Evolutionary conservation across 2,797 vertebrate species (phyloP).

Genomic region (Microchirus variegatus): DNA sequence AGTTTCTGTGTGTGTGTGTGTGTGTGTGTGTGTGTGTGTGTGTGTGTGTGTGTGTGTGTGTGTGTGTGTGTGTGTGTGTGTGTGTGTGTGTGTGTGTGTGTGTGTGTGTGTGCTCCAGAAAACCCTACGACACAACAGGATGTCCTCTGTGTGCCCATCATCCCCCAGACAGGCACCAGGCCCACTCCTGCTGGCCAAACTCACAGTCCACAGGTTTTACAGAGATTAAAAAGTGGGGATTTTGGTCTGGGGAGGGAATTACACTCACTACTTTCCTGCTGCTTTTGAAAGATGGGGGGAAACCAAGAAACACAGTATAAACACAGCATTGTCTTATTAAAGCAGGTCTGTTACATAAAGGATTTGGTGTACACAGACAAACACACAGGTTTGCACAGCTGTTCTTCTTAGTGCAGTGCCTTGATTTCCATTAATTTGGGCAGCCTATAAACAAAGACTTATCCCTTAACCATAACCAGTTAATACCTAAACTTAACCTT

Average conservation of each 20-base stretch:
- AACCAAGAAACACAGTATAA: constrained; percentile 13
- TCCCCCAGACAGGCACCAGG: constrained; percentile 46
- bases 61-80: too few species aligned
- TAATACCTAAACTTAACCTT: too few species aligned
- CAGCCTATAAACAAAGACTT: not conserved
- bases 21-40: too few species aligned
- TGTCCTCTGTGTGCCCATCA: constrained; percentile 42
- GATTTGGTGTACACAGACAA: constrained; percentile 38
- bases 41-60: too few species aligned
- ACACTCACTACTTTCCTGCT: constrained; percentile 32
- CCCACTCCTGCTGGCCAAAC: constrained; percentile 71
- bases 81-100: too few species aligned
- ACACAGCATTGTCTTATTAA: constrained; percentile 41
- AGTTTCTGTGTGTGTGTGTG: constrained; percentile 66
- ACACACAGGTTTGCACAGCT: not conserved
- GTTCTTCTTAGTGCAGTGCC: not conserved
- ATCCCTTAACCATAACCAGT: too few species aligned
- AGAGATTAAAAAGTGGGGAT: constrained; percentile 68
- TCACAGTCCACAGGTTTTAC: constrained; percentile 55
- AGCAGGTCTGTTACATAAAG: constrained; percentile 68
- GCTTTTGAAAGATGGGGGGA: constrained; percentile 12
- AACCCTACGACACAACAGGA: constrained; percentile 51
- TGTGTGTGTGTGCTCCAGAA: constrained; percentile 71
- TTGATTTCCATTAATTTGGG: too few species aligned
- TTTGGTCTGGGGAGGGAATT: constrained; percentile 72